phyloP scores from a whole-genome alignment of 2,797 vertebrate genomes.

The Chaetophractus vellerosus region DNA sequence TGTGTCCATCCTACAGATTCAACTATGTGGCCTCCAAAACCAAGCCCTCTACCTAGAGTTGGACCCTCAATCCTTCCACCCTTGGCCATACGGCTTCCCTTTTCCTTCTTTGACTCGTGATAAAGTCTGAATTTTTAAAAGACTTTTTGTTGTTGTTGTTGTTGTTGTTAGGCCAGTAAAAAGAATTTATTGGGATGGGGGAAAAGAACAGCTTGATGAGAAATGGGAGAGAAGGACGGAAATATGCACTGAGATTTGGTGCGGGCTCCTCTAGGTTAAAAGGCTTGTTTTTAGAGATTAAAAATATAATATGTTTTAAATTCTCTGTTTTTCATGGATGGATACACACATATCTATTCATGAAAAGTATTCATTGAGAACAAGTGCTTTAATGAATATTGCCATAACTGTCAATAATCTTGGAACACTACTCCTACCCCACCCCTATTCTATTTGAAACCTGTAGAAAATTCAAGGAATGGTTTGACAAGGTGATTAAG shows the following conservation, averaged over 20 bases:
- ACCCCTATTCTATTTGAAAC: not conserved
- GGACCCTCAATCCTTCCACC: not conserved
- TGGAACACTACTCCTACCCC: not conserved
- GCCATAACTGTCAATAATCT: not conserved
- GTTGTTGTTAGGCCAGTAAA: too few species aligned
- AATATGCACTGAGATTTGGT: too few species aligned
- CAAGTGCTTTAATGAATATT: not conserved
- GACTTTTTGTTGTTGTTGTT: too few species aligned
- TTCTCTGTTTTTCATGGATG: not conserved
- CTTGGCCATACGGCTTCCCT: not conserved
- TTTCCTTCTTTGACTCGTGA: not conserved
- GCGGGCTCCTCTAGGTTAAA: too few species aligned
- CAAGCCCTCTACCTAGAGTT: not conserved
- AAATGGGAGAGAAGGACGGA: too few species aligned
- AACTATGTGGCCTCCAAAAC: not conserved
- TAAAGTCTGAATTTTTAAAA: not conserved
- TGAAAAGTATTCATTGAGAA: not conserved
- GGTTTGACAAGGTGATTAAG: not conserved
- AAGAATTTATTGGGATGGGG: too few species aligned
- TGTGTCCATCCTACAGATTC: not conserved
- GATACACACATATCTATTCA: not conserved
- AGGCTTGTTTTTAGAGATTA: not conserved
- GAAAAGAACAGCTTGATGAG: too few species aligned
- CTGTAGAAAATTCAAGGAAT: not conserved
- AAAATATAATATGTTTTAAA: not conserved